A percentile compares a stretch with the other conserved stretches of the same genome.
Evolutionary conservation across 2,888 invertebrate genomes (phyloP).

Genomic region (Dyspetes luteomarginatus): DNA sequence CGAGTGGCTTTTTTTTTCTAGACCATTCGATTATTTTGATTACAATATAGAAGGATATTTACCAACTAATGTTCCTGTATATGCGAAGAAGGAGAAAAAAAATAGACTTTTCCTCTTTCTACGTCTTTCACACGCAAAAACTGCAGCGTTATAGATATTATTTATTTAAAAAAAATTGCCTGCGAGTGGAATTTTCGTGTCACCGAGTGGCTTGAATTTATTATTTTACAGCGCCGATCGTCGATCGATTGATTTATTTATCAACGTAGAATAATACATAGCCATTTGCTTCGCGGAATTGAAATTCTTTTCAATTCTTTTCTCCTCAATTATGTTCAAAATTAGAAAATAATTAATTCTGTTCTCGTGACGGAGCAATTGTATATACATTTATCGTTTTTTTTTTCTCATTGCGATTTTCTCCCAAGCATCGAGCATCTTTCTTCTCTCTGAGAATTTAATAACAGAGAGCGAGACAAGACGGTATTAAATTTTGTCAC

Average conservation of each 20-base stretch:
- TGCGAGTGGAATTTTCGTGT: neutral
- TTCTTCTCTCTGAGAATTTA: slow-evolving; percentile 57
- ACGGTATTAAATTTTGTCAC: slow-evolving; percentile 20
- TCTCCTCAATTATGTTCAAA: neutral
- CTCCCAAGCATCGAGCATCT: slow-evolving; percentile 49
- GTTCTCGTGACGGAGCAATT: slow-evolving; percentile 16
- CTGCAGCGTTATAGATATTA: slow-evolving; percentile 36
- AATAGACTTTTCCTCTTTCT: neutral
- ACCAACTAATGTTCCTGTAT: slow-evolving; percentile 35
- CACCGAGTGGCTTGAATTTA: neutral
- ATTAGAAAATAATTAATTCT: slow-evolving; percentile 16
- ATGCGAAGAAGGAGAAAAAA: slow-evolving; percentile 9
- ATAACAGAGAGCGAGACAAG: slow-evolving; percentile 54
- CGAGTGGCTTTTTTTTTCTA: too few relatives aligned
- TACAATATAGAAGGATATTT: too few relatives aligned
- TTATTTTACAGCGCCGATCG: slow-evolving; percentile 1
- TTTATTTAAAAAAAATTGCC: slow-evolving; percentile 19
- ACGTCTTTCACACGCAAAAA: slow-evolving; percentile 20
- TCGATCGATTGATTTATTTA: slow-evolving; percentile 56
- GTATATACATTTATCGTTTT: slow-evolving; percentile 7
- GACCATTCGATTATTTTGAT: neutral
- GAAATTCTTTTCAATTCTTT: slow-evolving; percentile 42
- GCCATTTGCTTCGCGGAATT: slow-evolving; percentile 16
- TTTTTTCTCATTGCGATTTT: neutral
- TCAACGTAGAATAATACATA: slow-evolving; percentile 39